Conservation (phyloP, 1,140 invertebrate species). For the Drosophila ohnishii region DNA sequence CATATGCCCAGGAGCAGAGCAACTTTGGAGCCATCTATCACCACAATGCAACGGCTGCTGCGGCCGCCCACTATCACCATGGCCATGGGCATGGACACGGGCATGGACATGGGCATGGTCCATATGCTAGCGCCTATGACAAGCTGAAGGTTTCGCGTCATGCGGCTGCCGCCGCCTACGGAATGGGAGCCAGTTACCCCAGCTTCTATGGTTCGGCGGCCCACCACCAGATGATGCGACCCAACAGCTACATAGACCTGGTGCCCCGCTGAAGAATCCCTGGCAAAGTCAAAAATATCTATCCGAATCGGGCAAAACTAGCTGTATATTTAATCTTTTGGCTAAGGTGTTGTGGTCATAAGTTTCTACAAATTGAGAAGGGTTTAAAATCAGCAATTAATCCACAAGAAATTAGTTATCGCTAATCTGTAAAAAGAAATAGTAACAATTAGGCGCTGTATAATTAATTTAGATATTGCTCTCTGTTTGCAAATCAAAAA, state of each 20-base stretch:
- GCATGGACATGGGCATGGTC: slow-evolving; percentile 52
- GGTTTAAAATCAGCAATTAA: not conserved
- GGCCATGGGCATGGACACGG: slow-evolving; percentile 64
- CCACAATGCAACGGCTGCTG: slow-evolving; percentile 68
- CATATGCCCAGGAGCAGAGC: slow-evolving; percentile 84
- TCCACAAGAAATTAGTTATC: not conserved
- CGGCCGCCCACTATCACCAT: slow-evolving; percentile 51
- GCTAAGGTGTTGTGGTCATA: not conserved
- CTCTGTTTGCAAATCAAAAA: no score
- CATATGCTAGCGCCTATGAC: slow-evolving; percentile 78
- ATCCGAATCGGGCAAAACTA: not conserved
- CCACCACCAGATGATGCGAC: slow-evolving; percentile 81
- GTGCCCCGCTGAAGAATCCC: slow-evolving; percentile 63
- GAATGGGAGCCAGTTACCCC: slow-evolving; percentile 72
- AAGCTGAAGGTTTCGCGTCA: slow-evolving; percentile 78
- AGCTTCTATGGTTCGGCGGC: slow-evolving; percentile 73
- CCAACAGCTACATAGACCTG: slow-evolving; percentile 81
- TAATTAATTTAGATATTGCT: not conserved
- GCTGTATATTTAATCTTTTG: not conserved
- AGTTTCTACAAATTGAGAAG: not conserved
- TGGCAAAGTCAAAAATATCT: not conserved
- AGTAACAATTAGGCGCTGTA: no score
- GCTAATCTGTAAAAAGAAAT: no score
- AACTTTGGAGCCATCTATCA: slow-evolving; percentile 85
- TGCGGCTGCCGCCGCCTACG: slow-evolving; percentile 68